Base-by-base conservation (phyloP, 2,888 invertebrate species). In the Syrphus vitripennis region DNA sequence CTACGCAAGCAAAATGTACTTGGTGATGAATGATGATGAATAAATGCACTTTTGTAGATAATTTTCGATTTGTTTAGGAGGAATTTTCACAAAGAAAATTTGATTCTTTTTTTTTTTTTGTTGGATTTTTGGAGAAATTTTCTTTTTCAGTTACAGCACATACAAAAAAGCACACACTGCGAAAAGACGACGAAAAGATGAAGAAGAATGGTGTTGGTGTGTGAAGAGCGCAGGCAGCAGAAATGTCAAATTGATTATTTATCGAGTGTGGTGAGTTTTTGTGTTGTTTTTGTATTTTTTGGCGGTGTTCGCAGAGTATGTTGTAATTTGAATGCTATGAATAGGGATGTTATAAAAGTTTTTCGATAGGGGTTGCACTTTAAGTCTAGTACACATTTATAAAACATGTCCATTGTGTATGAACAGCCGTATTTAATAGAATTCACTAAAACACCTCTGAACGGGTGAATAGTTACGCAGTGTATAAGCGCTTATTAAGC, bases 171-270 rank as follows among this genome's bases (percentile, higher is more conserved):
- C 82, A 82, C 81, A 77, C 86, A 86, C 86, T 82, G 82, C 57
- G 74, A 86, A 81, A 82, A 81, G 86, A 72, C 81, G 76, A 63
- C 19, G 45, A 82, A 76, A 34, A 84, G 69, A 42, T 59, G 86
- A 29, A 77, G 48, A 50, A 24, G 16, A 9, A 16, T 2, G 31
- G 12, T 10, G 55, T 57, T n/a, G 67, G 34, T 74, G 69, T 63
- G 67, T 55, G n/a, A n/a, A 50, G 63, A 67, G 57, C 16, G 55
- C 29, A 76, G 40, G 65, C 45, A 31, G 40, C 57, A 57, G 76
- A 80, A 84, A 29, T 77, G 86, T 86, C 86, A 86, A 86, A 86
- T 86, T 81, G 86, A 79, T 74, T 78, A 72, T 55, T 71, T 78
- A 7, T 61, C 21, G 74, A 71, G 65, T 65, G 59, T 76, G 84